These are phyloP conservation scores for Dendrolimus pini DNA, from an alignment of 2,888 invertebrate genomes.

Conservation along the genomic window DNA sequence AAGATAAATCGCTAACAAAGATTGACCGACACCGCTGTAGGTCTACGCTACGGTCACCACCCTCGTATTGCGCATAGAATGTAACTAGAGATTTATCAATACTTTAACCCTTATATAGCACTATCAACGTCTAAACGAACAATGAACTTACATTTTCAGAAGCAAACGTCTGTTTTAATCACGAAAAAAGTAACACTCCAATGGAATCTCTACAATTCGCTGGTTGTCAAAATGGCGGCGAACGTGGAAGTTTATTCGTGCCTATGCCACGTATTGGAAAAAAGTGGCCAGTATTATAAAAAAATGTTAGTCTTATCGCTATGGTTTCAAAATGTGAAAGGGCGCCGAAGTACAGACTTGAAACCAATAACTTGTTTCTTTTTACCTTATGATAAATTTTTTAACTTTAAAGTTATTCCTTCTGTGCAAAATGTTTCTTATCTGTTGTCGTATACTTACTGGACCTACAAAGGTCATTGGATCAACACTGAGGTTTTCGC, in stretches of 20 bases:
- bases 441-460: not conserved
- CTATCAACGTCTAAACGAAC: slow-evolving; percentile 4
- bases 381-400: no score
- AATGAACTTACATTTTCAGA: slow-evolving; percentile 70
- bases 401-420: not conserved
- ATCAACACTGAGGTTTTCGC: no score
- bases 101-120: not conserved
- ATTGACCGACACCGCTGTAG: slow-evolving; percentile 75
- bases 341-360: slow-evolving; percentile 12
- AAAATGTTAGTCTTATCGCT: slow-evolving; percentile 12
- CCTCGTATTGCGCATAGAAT: slow-evolving; percentile 39
- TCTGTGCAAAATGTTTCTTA: not conserved
- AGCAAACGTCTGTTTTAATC: slow-evolving; percentile 73
- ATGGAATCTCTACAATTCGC: slow-evolving; percentile 82
- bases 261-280: slow-evolving; percentile 87
- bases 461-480: no score
- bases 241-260: slow-evolving; percentile 85
- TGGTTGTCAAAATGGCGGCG: slow-evolving; percentile 90
- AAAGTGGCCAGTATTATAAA: slow-evolving; percentile 63
- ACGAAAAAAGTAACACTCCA: slow-evolving; percentile 82
- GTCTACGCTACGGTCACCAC: slow-evolving; percentile 72
- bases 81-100: slow-evolving; percentile 17
- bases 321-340: slow-evolving; percentile 1
- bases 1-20: slow-evolving; percentile 38
- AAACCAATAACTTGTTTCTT: no score